Evolutionary conservation across 2,113 vertebrate genomes (phyloP).

Genomic region (Heterocephalus glaber): DNA sequence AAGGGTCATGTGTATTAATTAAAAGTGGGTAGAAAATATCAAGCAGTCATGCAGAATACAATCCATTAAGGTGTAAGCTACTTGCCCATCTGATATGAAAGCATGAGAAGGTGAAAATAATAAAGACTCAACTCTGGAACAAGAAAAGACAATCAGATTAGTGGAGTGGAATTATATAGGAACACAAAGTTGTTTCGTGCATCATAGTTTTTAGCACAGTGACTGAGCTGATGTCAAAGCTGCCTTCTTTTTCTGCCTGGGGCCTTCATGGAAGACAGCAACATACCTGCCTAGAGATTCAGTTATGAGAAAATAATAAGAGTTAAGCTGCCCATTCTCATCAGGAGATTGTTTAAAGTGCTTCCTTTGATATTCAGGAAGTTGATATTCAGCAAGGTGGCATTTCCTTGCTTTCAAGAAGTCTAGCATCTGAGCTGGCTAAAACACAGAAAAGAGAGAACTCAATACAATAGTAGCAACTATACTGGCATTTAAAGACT

Average conservation of each 20-base stretch:
- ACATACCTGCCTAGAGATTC: background rate
- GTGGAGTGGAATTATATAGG: background rate
- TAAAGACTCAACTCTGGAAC: background rate
- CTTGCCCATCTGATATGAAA: background rate
- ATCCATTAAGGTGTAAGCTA: background rate
- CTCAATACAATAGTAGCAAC: background rate
- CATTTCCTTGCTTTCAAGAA: background rate
- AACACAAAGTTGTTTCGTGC: too few species aligned
- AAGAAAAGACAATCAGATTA: background rate
- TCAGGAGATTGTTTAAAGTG: background rate
- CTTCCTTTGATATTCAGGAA: background rate
- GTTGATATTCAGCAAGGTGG: background rate
- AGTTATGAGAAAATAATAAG: too few species aligned
- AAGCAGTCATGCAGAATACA: background rate
- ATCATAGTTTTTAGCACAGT: background rate
- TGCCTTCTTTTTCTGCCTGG: background rate
- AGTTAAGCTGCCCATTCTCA: background rate
- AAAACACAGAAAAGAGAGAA: background rate
- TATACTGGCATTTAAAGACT: background rate
- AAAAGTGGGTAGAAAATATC: background rate
- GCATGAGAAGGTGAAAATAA: background rate
- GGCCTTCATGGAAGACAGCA: background rate
- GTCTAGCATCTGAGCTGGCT: background rate
- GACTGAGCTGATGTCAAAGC: background rate
- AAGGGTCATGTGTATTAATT: background rate